Percentiles rank a stretch among this genome's conserved stretches.
phyloP scores from a whole-genome alignment of 2,888 invertebrate species.

The Pheosia gnoma region DNA sequence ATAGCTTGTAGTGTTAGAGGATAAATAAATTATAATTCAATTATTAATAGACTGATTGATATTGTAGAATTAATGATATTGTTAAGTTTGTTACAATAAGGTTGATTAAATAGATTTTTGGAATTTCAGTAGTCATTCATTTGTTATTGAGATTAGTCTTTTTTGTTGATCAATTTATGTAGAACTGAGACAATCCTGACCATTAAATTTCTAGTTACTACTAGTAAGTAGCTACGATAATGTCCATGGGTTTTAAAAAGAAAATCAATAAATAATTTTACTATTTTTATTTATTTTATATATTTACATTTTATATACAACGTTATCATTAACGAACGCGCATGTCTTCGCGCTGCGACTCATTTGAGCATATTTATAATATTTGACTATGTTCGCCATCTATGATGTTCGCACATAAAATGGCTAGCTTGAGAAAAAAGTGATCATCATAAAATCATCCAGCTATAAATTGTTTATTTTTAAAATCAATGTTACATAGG shows the following conservation, averaged over 20 bases:
- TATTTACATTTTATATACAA: slow-evolving; percentile 82
- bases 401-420: slow-evolving; percentile 10
- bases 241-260: not conserved
- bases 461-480: too few species aligned
- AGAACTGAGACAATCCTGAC: too few species aligned
- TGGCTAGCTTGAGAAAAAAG: not conserved
- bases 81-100: not conserved
- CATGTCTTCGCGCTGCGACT: slow-evolving; percentile 58
- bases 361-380: slow-evolving; percentile 70
- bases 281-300: slow-evolving; percentile 78
- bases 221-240: not conserved
- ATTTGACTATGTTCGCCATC: slow-evolving; percentile 19
- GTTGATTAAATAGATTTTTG: not conserved
- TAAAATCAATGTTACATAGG: not conserved
- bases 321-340: slow-evolving; percentile 64
- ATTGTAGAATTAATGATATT: slow-evolving; percentile 17
- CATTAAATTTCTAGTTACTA: too few species aligned
- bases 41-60: slow-evolving; percentile 32
- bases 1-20: too few species aligned
- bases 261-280: slow-evolving; percentile 44
- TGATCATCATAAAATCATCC: not conserved
- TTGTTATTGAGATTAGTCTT: too few species aligned
- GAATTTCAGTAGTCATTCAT: not conserved
- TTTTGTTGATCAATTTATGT: too few species aligned
- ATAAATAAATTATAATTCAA: not conserved